Percentiles rank a stretch among this genome's conserved stretches.
Conservation (phyloP, 1,140 invertebrate species). For the Charaxes varanes region DNA sequence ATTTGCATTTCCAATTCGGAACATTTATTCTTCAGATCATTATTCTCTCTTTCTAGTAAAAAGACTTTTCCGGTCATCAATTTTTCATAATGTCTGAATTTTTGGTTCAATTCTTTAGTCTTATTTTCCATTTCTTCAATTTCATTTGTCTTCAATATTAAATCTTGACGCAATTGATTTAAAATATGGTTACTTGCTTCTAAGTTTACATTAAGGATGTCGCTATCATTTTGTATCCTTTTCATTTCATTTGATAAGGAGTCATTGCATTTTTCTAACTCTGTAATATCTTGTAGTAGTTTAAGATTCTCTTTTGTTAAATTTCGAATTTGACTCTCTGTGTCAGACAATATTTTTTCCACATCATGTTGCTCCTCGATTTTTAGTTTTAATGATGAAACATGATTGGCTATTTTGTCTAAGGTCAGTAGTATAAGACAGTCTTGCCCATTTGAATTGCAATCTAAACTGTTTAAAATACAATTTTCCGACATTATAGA, state of each 20-base stretch:
- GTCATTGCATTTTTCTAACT: slow-evolving; percentile 29
- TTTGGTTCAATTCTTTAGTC: slow-evolving; percentile 35
- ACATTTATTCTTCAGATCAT: slow-evolving; percentile 26
- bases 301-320: slow-evolving; percentile 36
- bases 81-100: slow-evolving; percentile 26
- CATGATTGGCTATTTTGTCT: slow-evolving; percentile 32
- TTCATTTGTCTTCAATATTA: slow-evolving; percentile 33
- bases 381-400: slow-evolving; percentile 18
- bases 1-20: slow-evolving; percentile 16
- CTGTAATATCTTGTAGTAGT: slow-evolving; percentile 26
- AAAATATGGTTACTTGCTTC: slow-evolving; percentile 28
- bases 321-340: slow-evolving; percentile 28
- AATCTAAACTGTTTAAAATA: slow-evolving; percentile 12
- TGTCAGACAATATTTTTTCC: slow-evolving; percentile 23
- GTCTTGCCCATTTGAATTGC: slow-evolving; percentile 17
- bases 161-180: slow-evolving; percentile 29
- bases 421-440: slow-evolving; percentile 32
- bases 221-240: slow-evolving; percentile 29
- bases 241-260: slow-evolving; percentile 27
- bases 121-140: slow-evolving; percentile 38
- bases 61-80: slow-evolving; percentile 34
- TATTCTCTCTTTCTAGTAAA: slow-evolving; percentile 35
- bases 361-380: slow-evolving; percentile 17
- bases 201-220: slow-evolving; percentile 30
- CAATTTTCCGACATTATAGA: slow-evolving; percentile 31